phyloP scores from a whole-genome alignment of 2,888 invertebrate genomes.

The Pristionchus arcanus region DNA sequence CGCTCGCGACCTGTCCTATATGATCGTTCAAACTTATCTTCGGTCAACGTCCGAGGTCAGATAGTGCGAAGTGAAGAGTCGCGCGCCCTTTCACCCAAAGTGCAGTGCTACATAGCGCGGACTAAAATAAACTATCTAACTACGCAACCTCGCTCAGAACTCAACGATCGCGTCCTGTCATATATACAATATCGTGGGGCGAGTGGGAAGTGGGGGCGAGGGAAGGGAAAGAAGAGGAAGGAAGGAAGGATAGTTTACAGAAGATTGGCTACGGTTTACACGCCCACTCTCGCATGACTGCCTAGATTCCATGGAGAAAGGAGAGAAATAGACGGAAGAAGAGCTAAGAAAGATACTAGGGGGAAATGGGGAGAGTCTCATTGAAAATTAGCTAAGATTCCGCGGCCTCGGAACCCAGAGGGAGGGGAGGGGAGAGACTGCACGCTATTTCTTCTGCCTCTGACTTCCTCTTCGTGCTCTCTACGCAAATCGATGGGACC shows the following conservation, averaged over 20 bases:
- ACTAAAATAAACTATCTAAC: background rate
- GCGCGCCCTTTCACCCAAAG: no score
- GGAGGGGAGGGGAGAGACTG: background rate
- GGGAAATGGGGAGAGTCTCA: background rate
- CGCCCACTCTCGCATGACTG: background rate
- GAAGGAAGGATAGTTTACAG: conserved; percentile 44
- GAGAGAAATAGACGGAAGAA: background rate
- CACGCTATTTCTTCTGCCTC: conserved; percentile 7
- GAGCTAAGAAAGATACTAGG: background rate
- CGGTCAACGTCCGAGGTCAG: no score
- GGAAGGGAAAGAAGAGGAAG: background rate
- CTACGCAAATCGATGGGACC: conserved; percentile 29
- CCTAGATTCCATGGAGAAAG: background rate
- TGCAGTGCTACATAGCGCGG: background rate
- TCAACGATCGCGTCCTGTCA: background rate
- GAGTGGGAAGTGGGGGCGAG: background rate
- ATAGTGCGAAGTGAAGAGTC: no score
- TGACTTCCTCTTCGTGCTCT: background rate
- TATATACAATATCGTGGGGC: background rate
- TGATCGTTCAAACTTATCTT: no score
- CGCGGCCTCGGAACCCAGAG: background rate
- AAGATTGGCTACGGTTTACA: conserved; percentile 47
- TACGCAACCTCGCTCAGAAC: background rate
- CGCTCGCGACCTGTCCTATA: no score
- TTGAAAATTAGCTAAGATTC: background rate